A percentile compares a stretch with the other conserved stretches of the same genome.
Evolutionary conservation across 2,888 invertebrate genomes (phyloP).

Genomic region (Cylindroiulus punctatus): DNA sequence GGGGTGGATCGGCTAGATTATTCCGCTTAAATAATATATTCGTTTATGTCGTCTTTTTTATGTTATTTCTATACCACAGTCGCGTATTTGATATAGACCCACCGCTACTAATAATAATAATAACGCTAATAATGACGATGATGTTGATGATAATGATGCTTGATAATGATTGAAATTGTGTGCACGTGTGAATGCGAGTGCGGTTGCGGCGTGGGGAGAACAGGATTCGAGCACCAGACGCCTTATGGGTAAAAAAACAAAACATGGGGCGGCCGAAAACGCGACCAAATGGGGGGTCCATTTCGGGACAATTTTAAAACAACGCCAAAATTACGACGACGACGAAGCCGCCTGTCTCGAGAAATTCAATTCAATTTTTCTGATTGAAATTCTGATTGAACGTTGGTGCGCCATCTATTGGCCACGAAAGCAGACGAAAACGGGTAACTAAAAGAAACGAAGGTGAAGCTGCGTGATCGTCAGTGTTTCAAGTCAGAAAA

Average conservation of each 20-base stretch:
- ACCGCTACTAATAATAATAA: constrained; percentile 45
- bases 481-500: neutral
- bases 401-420: neutral
- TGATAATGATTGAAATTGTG: constrained; percentile 46
- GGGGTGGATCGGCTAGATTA: constrained; percentile 47
- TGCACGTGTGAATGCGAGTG: constrained; percentile 43
- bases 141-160: constrained; percentile 52
- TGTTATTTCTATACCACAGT: constrained; percentile 45
- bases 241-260: neutral
- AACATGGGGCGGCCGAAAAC: neutral
- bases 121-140: constrained; percentile 49
- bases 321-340: too few species aligned
- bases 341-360: neutral
- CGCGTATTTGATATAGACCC: constrained; percentile 47
- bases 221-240: constrained; percentile 25
- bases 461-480: neutral
- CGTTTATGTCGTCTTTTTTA: constrained; percentile 47
- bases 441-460: neutral
- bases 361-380: too few species aligned
- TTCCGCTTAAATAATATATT: constrained; percentile 47
- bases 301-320: neutral
- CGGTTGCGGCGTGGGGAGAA: constrained; percentile 48
- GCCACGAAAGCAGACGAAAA: neutral
- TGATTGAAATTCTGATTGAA: neutral
- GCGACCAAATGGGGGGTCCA: neutral